Evolutionary conservation across 2,888 invertebrate species (phyloP).

Genomic region (Polylopha cassiicola): DNA sequence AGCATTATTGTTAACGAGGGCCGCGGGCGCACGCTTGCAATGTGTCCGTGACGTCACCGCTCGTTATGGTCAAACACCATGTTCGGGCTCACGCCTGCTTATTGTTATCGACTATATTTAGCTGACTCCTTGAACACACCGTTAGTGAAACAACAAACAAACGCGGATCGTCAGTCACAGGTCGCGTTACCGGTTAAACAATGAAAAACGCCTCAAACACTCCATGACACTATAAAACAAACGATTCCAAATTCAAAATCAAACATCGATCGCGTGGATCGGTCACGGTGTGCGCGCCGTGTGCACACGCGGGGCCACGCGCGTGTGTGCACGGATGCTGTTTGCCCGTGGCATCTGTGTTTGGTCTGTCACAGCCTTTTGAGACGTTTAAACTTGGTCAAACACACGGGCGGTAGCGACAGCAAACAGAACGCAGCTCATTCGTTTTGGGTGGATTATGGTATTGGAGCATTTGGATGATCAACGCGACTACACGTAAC

Average conservation of each 20-base stretch:
- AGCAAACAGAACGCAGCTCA: conserved; percentile 46
- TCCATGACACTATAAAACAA: conserved; percentile 5
- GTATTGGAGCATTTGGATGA: too few relatives aligned
- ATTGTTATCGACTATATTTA: too few relatives aligned
- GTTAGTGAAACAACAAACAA: too few relatives aligned
- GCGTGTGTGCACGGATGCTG: conserved; percentile 34
- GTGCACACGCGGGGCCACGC: conserved; percentile 39
- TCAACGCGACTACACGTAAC: too few relatives aligned
- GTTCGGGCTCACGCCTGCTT: too few relatives aligned
- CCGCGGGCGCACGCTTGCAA: conserved; percentile 8
- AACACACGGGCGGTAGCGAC: conserved; percentile 54
- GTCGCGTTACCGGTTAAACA: too few relatives aligned
- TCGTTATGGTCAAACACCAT: too few relatives aligned
- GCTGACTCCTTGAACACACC: too few relatives aligned
- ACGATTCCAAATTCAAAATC: conserved; percentile 10
- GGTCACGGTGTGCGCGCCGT: conserved; percentile 34
- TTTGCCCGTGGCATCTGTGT: conserved; percentile 71
- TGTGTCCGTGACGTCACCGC: conserved; percentile 4
- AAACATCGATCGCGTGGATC: conserved; percentile 6
- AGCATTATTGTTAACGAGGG: conserved; percentile 28
- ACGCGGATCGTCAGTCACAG: too few relatives aligned
- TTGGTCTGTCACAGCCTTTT: conserved; percentile 66
- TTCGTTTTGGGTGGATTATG: conserved; percentile 32
- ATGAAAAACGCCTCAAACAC: not conserved
- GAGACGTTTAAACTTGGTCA: conserved; percentile 59